Evolutionary conservation across 2,113 vertebrate species (phyloP).

Genomic region (Datnioides undecimradiatus): DNA sequence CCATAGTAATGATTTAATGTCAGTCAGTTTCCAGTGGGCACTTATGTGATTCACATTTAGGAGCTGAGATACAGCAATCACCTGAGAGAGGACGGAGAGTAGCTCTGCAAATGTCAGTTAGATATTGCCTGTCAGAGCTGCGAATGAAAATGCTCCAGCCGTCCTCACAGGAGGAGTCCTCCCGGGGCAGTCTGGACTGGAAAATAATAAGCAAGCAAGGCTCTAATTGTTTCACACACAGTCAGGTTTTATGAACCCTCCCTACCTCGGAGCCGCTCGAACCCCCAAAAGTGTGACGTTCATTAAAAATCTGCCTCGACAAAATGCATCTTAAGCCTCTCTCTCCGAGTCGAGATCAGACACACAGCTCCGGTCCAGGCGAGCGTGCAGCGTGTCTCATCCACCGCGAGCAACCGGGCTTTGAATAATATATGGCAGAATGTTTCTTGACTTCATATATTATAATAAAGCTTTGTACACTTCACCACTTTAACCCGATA

Average conservation of each 20-base stretch:
- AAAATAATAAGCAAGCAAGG: slow-evolving; percentile 43
- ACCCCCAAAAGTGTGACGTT: slow-evolving; percentile 21
- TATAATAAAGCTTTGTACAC: slow-evolving; percentile 26
- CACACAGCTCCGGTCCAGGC: slow-evolving; percentile 4
- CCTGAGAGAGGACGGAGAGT: not conserved
- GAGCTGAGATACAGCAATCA: not conserved
- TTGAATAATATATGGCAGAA: slow-evolving; percentile 25
- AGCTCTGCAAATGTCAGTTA: slow-evolving; percentile 43
- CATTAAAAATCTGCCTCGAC: slow-evolving; percentile 47
- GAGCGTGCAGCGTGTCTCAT: not conserved
- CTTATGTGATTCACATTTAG: slow-evolving; percentile 4
- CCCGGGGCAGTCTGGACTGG: slow-evolving; percentile 10
- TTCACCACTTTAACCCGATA: not conserved
- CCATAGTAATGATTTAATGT: not conserved
- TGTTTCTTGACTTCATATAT: slow-evolving; percentile 10
- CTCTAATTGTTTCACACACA: slow-evolving; percentile 36
- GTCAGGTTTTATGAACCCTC: slow-evolving; percentile 36
- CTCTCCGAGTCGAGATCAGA: slow-evolving; percentile 21
- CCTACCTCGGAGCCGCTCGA: slow-evolving; percentile 27
- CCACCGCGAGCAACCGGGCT: not conserved
- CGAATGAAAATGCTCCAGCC: slow-evolving; percentile 4
- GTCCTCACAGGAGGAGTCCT: slow-evolving; percentile 24
- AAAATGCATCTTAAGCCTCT: slow-evolving; percentile 25
- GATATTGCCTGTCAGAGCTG: slow-evolving; percentile 26
- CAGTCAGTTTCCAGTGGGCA: not conserved